These are phyloP conservation scores for Temnothorax rugatulus DNA, from an alignment of 2,888 invertebrate genomes.

Conservation along the genomic window DNA sequence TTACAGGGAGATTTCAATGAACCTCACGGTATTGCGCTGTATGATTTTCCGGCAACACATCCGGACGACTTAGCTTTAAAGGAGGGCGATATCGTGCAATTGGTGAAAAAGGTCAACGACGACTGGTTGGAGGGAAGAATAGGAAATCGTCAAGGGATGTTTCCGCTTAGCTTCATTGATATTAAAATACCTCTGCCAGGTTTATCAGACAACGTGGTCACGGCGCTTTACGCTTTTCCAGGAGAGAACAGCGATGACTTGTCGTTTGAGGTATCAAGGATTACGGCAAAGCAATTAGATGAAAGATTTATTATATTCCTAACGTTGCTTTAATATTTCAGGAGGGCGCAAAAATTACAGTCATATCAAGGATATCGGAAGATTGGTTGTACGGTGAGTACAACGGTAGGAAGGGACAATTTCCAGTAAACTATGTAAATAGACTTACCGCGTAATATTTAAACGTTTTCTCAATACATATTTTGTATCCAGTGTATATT, in stretches of 20 bases:
- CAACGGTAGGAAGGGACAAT: constrained; percentile 90
- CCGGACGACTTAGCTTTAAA: constrained; percentile 93
- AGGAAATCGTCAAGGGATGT: constrained; percentile 92
- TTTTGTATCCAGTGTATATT: constrained; percentile 45
- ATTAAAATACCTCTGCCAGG: constrained; percentile 90
- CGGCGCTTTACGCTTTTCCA: constrained; percentile 92
- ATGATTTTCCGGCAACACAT: constrained; percentile 92
- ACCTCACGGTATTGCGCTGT: constrained; percentile 93
- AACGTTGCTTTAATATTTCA: constrained; percentile 72
- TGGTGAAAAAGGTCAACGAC: constrained; percentile 90
- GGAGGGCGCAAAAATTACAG: constrained; percentile 89
- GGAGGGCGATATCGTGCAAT: constrained; percentile 91
- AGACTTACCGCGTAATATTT: constrained; percentile 87
- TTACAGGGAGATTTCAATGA: constrained; percentile 81
- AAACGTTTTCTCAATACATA: constrained; percentile 8
- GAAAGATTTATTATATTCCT: background rate
- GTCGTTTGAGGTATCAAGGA: constrained; percentile 86
- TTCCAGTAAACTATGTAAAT: constrained; percentile 93
- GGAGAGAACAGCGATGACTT: constrained; percentile 89
- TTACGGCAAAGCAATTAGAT: background rate
- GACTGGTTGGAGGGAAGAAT: constrained; percentile 94
- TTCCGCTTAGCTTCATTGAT: constrained; percentile 93
- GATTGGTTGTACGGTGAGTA: constrained; percentile 94
- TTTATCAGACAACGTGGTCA: constrained; percentile 85
- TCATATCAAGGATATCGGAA: constrained; percentile 90